These are phyloP conservation scores for Procambarus virginalis DNA, from an alignment of 1,140 invertebrate species.

Conservation along the genomic window DNA sequence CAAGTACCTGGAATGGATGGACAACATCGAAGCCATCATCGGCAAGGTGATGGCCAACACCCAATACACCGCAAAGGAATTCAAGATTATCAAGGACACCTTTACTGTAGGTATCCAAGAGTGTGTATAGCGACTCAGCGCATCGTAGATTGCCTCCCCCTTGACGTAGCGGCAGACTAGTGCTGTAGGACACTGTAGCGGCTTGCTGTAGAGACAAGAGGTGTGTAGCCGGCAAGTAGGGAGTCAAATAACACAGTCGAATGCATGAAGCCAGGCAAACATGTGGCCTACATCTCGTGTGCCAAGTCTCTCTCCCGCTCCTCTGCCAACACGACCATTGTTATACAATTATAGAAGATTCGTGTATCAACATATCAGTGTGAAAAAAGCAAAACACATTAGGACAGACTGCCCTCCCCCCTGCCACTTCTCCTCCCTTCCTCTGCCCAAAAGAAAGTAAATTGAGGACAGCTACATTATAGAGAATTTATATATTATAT, in stretches of 20 bases:
- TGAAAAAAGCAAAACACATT: too few relatives aligned
- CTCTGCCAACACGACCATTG: neutral
- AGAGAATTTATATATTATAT: too few relatives aligned
- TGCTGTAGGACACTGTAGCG: neutral
- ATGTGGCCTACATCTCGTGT: neutral
- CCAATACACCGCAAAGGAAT: constrained; percentile 71
- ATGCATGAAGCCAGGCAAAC: neutral
- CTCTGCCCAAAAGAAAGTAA: too few relatives aligned
- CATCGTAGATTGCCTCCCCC: neutral
- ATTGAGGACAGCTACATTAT: too few relatives aligned
- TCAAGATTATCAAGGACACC: constrained; percentile 71
- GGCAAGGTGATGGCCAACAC: constrained; percentile 71
- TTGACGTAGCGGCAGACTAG: neutral
- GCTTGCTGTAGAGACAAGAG: neutral
- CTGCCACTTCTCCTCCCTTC: too few relatives aligned
- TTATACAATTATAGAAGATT: neutral
- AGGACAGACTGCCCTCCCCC: too few relatives aligned
- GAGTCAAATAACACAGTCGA: neutral
- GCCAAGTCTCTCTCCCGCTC: neutral
- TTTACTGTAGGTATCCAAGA: constrained; percentile 70
- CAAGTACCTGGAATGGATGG: constrained; percentile 72
- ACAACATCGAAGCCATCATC: constrained; percentile 71
- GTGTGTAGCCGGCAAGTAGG: neutral
- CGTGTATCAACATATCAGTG: too few relatives aligned
- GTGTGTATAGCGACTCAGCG: neutral